phyloP scores from a whole-genome alignment of 2,888 invertebrate species.

The Temnothorax rugatulus region DNA sequence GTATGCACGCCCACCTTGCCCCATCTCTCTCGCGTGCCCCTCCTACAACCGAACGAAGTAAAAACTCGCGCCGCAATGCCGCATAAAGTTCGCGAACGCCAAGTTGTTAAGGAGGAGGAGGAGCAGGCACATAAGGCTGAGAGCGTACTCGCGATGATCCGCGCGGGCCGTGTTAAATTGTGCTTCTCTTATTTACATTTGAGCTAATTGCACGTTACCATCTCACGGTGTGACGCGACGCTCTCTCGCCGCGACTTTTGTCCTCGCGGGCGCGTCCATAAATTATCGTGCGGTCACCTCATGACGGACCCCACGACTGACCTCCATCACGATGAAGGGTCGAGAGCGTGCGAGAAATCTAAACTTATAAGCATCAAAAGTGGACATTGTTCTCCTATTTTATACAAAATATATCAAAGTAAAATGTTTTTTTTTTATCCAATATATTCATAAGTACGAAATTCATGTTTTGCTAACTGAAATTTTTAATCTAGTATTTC shows the following conservation, averaged over 20 bases:
- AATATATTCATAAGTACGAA: background rate
- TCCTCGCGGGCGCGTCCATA: slow-evolving; percentile 34
- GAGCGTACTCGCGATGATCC: slow-evolving; percentile 48
- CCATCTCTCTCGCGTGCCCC: slow-evolving; percentile 55
- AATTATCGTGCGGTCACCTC: slow-evolving; percentile 56
- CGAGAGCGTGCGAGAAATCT: slow-evolving; percentile 45
- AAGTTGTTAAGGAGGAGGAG: slow-evolving; percentile 64
- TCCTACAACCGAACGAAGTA: slow-evolving; percentile 53
- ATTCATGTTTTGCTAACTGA: background rate
- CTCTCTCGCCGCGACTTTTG: slow-evolving; percentile 61
- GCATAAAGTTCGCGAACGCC: slow-evolving; percentile 63
- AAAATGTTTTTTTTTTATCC: too few relatives aligned
- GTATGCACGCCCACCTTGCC: slow-evolving; percentile 74
- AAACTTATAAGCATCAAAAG: slow-evolving; percentile 37
- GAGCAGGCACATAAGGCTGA: slow-evolving; percentile 17
- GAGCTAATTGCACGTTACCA: slow-evolving; percentile 67
- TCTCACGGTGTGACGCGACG: slow-evolving; percentile 11
- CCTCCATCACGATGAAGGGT: slow-evolving; percentile 30
- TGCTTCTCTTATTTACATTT: slow-evolving; percentile 71
- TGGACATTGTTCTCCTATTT: slow-evolving; percentile 1
- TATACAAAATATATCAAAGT: background rate
- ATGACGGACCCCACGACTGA: slow-evolving; percentile 23
- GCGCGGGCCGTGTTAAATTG: slow-evolving; percentile 62
- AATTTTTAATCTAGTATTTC: background rate
- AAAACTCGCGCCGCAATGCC: slow-evolving; percentile 55